Base-by-base conservation (phyloP, 2,888 invertebrate genomes). In the Drosophila nr. fundita region DNA sequence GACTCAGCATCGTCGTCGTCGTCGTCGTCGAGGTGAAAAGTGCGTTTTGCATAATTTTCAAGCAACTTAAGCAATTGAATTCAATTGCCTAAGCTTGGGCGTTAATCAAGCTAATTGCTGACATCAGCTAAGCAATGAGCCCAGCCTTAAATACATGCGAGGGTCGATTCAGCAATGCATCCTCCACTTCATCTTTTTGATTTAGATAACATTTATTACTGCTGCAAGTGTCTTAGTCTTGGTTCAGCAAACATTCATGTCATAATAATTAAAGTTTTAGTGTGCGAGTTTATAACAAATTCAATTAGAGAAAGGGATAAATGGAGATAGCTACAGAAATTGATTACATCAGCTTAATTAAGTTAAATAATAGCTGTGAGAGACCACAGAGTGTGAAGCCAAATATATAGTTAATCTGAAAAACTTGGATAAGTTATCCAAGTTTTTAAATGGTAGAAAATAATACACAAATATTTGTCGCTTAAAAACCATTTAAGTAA, bases 71-170 rank as follows among this genome's bases (percentile, higher is more conserved):
- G 82, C 77, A 82, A 82, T 82, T 82, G 77, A 71, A 73, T 73
- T 69, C 54, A 82, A 82, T 82, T 82, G 82, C 68, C 72, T 73
- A 76, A 81, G 73, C 79, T 55, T 48, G 65, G 76, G 82, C 79
- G 82, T 81, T 81, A 79, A 81, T 81, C 72, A 81, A 82, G 73
- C 73, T 82, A 81, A 81, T 81, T 81, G 82, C 76, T 82, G 79
- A 81, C 82, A 79, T 81, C 81, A 81, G 82, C 82, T 52, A 52
- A 71, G 55, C 57, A 61, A 52, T 18, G 32, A 45, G 71, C 62
- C 54, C 57, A 52, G 76, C 68, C 15, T 40, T 64, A 52, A 29
- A 38, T 24, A 45, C 77, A 42, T n/a, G 40, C 77, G 80, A 77
- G 80, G 77, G 77, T 32, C 42, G 68, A 5, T 42, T 27, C 3